Percentiles rank a stretch among this genome's conserved stretches.
phyloP scores from a whole-genome alignment of 2,888 invertebrate species.

The Calameuta filiformis region DNA sequence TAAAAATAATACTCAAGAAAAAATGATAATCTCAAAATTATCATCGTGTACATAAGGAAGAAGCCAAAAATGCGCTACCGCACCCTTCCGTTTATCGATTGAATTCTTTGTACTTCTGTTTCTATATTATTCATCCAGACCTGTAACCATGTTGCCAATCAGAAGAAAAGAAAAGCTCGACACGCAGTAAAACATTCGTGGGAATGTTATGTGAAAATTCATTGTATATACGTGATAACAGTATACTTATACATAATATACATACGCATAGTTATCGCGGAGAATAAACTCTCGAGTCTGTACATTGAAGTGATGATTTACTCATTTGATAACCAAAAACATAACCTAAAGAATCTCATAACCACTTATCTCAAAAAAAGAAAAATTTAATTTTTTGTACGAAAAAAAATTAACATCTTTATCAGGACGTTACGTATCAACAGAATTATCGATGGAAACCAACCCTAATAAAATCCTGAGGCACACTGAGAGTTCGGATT shows the following conservation, averaged over 20 bases:
- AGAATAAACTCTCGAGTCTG: slow-evolving; percentile 54
- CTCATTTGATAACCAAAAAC: neutral
- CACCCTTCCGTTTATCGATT: neutral
- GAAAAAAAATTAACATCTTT: neutral
- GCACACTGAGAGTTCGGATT: neutral
- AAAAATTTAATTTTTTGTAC: neutral
- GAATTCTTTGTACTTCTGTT: neutral
- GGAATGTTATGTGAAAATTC: slow-evolving; percentile 23
- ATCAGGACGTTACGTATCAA: neutral
- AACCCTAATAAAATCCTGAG: neutral
- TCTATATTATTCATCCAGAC: neutral
- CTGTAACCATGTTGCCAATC: neutral
- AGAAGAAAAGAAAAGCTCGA: neutral
- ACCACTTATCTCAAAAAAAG: neutral
- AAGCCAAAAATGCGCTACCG: neutral
- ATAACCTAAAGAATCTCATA: neutral
- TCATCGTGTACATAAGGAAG: slow-evolving; percentile 11
- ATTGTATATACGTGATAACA: slow-evolving; percentile 46
- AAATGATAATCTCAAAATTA: slow-evolving; percentile 4
- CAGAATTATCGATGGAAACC: neutral
- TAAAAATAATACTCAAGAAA: neutral
- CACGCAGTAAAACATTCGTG: neutral
- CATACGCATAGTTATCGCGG: slow-evolving; percentile 43
- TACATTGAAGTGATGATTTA: slow-evolving; percentile 31
- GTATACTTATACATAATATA: slow-evolving; percentile 21